These are phyloP conservation scores for Cheilosia soror DNA, from an alignment of 2,888 invertebrate genomes.

Conservation along the genomic window DNA sequence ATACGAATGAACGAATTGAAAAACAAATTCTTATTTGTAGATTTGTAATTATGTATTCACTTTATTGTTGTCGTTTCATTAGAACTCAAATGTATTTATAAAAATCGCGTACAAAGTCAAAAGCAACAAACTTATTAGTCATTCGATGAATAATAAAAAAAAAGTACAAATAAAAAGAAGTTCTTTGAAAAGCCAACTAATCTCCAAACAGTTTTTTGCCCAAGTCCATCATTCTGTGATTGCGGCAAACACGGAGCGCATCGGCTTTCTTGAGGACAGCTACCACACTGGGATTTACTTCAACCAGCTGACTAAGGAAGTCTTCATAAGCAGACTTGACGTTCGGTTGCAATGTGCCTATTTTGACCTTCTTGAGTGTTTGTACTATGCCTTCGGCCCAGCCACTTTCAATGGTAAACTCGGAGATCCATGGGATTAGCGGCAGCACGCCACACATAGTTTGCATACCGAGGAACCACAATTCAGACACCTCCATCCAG, in stretches of 20 bases:
- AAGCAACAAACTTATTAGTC: conserved; percentile 35
- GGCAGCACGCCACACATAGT: conserved; percentile 93
- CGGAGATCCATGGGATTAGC: conserved; percentile 94
- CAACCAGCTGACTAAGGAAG: conserved; percentile 92
- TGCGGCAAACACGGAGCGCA: conserved; percentile 92
- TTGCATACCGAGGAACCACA: conserved; percentile 98
- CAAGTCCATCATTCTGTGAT: conserved; percentile 94
- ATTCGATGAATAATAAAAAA: conserved; percentile 31
- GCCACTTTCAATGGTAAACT: conserved; percentile 96
- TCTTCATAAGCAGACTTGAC: conserved; percentile 96
- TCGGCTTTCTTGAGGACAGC: conserved; percentile 92
- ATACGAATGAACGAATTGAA: conserved; percentile 12
- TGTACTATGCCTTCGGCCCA: conserved; percentile 95
- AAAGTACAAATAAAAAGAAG: conserved; percentile 37
- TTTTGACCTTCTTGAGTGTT: conserved; percentile 92
- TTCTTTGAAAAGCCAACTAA: conserved; percentile 83
- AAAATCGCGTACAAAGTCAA: conserved; percentile 39
- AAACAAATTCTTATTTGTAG: conserved; percentile 14
- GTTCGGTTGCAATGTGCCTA: conserved; percentile 92
- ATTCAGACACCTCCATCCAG: conserved; percentile 95
- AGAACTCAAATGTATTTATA: conserved; percentile 28
- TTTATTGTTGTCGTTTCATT: conserved; percentile 40
- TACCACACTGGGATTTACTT: conserved; percentile 90
- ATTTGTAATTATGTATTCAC: conserved; percentile 24
- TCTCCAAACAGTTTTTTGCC: conserved; percentile 95